Base-by-base conservation (phyloP, 2,113 vertebrate genomes). In the Clupea harengus region DNA sequence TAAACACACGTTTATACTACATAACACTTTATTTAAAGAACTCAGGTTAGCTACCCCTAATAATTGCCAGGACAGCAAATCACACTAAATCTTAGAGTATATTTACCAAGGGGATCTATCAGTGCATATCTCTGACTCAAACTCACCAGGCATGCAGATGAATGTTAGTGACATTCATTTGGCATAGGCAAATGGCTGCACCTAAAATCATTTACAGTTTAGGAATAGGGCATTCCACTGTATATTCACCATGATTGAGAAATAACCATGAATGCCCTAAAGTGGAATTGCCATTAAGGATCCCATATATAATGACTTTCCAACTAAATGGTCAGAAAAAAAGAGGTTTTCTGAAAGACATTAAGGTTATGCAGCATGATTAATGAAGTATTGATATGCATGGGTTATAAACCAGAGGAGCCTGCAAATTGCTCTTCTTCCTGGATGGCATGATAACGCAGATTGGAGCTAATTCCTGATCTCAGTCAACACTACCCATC, bases 371-470 rank as follows among this genome's bases (percentile, higher is more conserved):
- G 92, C 93, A 88, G 90, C 91, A 91, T 93, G 93, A 93, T 94
- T 93, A 95, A 94, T 92, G 88, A 89, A 86, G 81, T 89, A 89
- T 92, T 93, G 93, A 92, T 92, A 90, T 93, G 91, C 92, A 92
- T 92, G 91, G 92, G 87, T 88, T 89, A 92, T 91, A 87, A 91
- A 78, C 92, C 93, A 91, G 90, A 90, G 88, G 46, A 78, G 83
- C 87, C 84, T 81, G 85, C 89, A 93, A 91, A 94, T 92, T 91
- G 89, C 92, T 90, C 89, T 91, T 89, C 91, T 92, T 89, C 90
- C 91, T 85, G 91, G 91, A 94, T 93, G 86, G 89, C 86, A 84
- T 90, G 91, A 92, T 94, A 91, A 93, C 93, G 88, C 91, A 90
- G 90, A 92, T 84, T 88, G 67, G 90, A 82, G 82, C 18, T 86